Evolutionary conservation across 2,797 vertebrate species (phyloP).

Genomic region (Scyliorhinus canicula): DNA sequence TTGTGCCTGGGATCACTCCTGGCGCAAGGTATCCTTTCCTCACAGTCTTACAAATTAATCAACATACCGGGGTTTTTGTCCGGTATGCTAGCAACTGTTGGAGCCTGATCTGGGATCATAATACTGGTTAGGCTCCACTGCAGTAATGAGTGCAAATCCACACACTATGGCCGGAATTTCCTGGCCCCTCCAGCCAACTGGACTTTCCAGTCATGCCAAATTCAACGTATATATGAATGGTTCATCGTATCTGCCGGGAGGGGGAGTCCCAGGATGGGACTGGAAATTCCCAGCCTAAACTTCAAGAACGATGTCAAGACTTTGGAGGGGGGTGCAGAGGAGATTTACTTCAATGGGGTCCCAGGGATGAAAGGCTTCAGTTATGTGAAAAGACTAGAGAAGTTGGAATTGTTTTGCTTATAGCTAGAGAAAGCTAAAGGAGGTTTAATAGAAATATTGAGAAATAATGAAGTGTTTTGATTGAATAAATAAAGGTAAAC

Average conservation of each 20-base stretch:
- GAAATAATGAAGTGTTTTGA: not conserved
- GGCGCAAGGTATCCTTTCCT: no score
- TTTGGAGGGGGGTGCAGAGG: not conserved
- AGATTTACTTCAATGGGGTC: not conserved
- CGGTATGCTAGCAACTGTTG: no score
- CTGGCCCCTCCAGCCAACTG: no score
- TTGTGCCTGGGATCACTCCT: no score
- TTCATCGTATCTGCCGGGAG: no score
- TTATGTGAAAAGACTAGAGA: not conserved
- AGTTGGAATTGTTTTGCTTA: not conserved
- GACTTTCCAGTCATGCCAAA: no score
- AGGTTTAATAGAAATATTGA: not conserved
- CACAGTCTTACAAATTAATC: no score
- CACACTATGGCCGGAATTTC: not conserved
- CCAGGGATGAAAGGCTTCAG: not conserved
- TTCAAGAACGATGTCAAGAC: not conserved
- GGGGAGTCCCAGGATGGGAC: no score
- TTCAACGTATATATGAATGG: no score
- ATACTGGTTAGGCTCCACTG: not conserved
- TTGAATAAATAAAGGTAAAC: not conserved
- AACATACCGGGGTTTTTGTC: no score
- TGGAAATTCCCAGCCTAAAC: not conserved
- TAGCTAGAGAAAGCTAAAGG: not conserved
- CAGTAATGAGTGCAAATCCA: not conserved
- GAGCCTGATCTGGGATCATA: no score